Evolutionary conservation across 2,888 invertebrate genomes (phyloP).

Genomic region (Dorcus hopei): DNA sequence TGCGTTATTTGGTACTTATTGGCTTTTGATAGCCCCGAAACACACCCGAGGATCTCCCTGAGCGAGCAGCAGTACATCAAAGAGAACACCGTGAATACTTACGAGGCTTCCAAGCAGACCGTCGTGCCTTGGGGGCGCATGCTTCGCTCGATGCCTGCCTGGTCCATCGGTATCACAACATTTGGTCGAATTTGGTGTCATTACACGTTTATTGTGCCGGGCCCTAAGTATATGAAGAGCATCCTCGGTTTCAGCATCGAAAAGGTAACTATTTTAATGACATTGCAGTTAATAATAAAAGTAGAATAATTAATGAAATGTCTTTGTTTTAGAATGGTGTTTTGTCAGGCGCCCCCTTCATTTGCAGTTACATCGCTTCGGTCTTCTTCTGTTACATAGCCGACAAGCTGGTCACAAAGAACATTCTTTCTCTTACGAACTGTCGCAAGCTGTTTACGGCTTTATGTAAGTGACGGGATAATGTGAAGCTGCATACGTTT

Average conservation of each 20-base stretch:
- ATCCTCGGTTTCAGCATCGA: slow-evolving; percentile 67
- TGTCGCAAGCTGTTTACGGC: slow-evolving; percentile 68
- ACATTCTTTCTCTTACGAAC: slow-evolving; percentile 60
- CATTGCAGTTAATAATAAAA: slow-evolving; percentile 11
- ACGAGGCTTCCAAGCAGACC: slow-evolving; percentile 49
- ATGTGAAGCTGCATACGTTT: neutral
- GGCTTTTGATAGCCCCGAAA: slow-evolving; percentile 65
- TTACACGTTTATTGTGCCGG: slow-evolving; percentile 68
- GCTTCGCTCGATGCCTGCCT: slow-evolving; percentile 62
- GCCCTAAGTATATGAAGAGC: slow-evolving; percentile 69
- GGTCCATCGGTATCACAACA: slow-evolving; percentile 70
- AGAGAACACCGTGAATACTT: slow-evolving; percentile 55
- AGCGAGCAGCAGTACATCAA: slow-evolving; percentile 66
- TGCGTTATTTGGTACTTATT: slow-evolving; percentile 66
- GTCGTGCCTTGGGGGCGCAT: slow-evolving; percentile 65
- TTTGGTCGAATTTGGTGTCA: slow-evolving; percentile 75
- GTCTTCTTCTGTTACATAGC: slow-evolving; percentile 68
- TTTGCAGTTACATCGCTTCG: slow-evolving; percentile 67
- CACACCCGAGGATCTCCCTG: slow-evolving; percentile 65
- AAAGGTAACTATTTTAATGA: too few species aligned
- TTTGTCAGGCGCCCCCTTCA: slow-evolving; percentile 65
- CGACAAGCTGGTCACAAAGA: slow-evolving; percentile 58
- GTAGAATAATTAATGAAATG: too few species aligned
- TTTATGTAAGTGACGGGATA: slow-evolving; percentile 42
- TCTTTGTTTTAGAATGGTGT: slow-evolving; percentile 58